Conservation (phyloP, 2,888 invertebrate species). For the Ormyrus labotus region DNA sequence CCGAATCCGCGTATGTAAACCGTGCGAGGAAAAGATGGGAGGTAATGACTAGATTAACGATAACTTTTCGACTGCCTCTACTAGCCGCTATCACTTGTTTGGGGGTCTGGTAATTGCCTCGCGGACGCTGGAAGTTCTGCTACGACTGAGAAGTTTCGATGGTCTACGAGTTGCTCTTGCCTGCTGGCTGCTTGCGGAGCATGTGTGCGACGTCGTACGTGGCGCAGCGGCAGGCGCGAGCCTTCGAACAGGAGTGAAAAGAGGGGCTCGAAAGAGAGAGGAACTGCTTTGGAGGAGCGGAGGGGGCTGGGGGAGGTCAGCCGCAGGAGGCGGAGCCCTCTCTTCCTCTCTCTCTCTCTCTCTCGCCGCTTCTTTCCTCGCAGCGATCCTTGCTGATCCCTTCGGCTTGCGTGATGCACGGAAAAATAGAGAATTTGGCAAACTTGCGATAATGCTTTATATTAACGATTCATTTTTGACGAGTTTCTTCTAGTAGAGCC, state of each 20-base stretch:
- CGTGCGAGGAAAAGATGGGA: background rate
- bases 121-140: background rate
- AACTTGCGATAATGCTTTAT: too few relatives aligned
- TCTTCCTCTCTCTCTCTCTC: constrained; percentile 44
- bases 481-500: too few relatives aligned
- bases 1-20: background rate
- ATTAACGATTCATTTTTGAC: too few relatives aligned
- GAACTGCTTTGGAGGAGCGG: background rate
- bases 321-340: constrained; percentile 73
- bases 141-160: too few relatives aligned
- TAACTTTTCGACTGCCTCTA: too few relatives aligned
- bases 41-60: background rate
- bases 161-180: background rate
- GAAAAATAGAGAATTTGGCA: too few relatives aligned
- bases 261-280: background rate
- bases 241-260: constrained; percentile 6
- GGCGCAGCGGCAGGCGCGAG: background rate
- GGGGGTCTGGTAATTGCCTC: background rate
- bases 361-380: background rate
- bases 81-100: background rate
- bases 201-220: background rate
- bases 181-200: background rate
- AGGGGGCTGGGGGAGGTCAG: constrained; percentile 62
- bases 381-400: constrained; percentile 27
- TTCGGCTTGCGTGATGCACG: background rate